phyloP scores from a whole-genome alignment of 2,113 vertebrate genomes.

The Anarhynchus alexandrinus region DNA sequence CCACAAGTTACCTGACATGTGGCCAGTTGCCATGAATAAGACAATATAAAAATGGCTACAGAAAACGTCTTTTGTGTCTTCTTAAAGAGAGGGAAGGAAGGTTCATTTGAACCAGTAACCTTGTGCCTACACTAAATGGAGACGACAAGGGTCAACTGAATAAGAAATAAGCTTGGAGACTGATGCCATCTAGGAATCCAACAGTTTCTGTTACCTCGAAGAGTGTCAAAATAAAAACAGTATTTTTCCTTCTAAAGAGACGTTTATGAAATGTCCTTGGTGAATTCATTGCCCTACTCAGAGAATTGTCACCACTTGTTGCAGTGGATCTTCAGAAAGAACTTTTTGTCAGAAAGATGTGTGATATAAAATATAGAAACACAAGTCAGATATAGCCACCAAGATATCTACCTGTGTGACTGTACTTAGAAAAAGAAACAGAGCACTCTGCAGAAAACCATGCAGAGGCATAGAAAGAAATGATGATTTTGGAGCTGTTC shows the following conservation, averaged over 20 bases:
- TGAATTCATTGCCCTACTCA: background rate
- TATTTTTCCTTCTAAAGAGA: background rate
- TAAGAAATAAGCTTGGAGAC: background rate
- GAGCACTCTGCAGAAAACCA: background rate
- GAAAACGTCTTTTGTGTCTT: background rate
- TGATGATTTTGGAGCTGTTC: background rate
- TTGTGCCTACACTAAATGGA: background rate
- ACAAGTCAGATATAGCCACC: background rate
- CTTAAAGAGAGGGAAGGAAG: background rate
- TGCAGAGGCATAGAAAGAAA: background rate
- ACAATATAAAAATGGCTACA: background rate
- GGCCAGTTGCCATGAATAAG: background rate
- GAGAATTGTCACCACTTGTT: background rate
- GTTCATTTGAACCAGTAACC: background rate
- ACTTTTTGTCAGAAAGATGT: background rate
- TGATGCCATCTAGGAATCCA: background rate
- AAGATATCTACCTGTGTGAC: background rate
- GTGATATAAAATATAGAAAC: background rate
- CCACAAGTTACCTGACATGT: background rate
- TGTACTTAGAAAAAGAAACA: background rate
- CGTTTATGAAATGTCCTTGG: background rate
- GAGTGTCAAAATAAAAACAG: background rate
- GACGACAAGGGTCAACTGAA: background rate
- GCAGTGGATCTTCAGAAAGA: background rate
- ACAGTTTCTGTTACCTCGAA: background rate